These are phyloP conservation scores for Camelus dromedarius DNA, from an alignment of 2,113 vertebrate genomes.

Conservation along the genomic window DNA sequence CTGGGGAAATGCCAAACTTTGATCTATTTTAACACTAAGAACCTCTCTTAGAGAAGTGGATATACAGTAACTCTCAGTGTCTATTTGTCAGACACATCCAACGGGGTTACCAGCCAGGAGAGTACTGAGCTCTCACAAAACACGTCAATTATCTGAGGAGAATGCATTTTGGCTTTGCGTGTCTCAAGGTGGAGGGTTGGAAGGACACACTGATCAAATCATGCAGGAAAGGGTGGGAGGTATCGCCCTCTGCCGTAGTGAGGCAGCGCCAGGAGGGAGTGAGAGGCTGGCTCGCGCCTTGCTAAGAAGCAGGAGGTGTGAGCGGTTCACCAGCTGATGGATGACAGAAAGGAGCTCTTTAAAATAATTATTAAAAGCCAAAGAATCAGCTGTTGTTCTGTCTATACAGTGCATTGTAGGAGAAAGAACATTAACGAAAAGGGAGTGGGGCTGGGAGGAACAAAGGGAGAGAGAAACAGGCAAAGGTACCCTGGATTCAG, in stretches of 20 bases:
- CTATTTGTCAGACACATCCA: slow-evolving; percentile 31
- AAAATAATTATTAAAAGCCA: slow-evolving; percentile 22
- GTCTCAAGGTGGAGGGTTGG: background rate
- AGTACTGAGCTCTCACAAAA: background rate
- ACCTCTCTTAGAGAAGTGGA: background rate
- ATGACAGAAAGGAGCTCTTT: background rate
- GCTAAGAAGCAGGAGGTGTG: background rate
- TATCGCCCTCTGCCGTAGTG: background rate
- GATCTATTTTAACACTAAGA: slow-evolving; percentile 34
- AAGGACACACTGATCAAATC: background rate
- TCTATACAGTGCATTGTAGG: background rate
- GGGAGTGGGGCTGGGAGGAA: background rate
- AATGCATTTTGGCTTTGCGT: background rate
- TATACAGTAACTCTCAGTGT: background rate
- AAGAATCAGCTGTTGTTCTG: background rate
- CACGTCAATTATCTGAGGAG: background rate
- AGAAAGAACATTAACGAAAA: background rate
- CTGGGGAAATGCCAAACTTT: background rate
- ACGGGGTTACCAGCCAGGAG: background rate
- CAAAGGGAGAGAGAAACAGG: background rate
- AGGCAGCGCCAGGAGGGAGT: background rate
- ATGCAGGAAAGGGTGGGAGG: background rate
- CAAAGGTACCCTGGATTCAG: too few relatives aligned
- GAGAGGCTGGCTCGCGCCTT: background rate
- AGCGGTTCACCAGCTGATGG: background rate